A percentile compares a stretch with the other conserved stretches of the same genome.
Evolutionary conservation across 2,113 vertebrate genomes (phyloP).

Genomic region (Gymnogyps californianus): DNA sequence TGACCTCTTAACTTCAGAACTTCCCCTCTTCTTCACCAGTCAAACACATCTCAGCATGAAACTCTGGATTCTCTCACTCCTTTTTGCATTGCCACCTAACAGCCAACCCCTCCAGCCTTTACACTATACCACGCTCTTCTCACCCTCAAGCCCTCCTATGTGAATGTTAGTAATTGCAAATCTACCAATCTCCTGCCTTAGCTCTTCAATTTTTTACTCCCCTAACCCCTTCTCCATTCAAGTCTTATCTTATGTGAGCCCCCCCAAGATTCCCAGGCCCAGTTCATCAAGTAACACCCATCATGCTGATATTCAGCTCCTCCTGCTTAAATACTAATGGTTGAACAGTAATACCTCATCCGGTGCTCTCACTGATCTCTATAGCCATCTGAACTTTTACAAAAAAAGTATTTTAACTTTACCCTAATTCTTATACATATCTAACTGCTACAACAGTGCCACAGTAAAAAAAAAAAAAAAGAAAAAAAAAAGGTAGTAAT

Average conservation of each 20-base stretch:
- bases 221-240: background rate
- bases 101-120: background rate
- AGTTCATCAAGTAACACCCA: background rate
- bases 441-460: background rate
- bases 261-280: background rate
- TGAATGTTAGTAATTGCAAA: background rate
- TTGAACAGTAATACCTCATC: background rate
- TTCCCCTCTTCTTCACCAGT: background rate
- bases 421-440: background rate
- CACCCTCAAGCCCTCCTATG: background rate
- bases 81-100: background rate
- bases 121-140: background rate
- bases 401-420: background rate
- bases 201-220: background rate
- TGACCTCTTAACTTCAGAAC: background rate
- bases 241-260: background rate
- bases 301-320: background rate
- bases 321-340: background rate
- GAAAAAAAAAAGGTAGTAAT: background rate
- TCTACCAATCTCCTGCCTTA: background rate
- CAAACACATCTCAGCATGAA: background rate
- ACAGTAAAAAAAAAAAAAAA: background rate
- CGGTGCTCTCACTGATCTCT: background rate
- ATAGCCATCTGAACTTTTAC: background rate
- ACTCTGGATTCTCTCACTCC: background rate